Conservation (phyloP, 2,888 invertebrate species). For the Hedychridium roseum region DNA sequence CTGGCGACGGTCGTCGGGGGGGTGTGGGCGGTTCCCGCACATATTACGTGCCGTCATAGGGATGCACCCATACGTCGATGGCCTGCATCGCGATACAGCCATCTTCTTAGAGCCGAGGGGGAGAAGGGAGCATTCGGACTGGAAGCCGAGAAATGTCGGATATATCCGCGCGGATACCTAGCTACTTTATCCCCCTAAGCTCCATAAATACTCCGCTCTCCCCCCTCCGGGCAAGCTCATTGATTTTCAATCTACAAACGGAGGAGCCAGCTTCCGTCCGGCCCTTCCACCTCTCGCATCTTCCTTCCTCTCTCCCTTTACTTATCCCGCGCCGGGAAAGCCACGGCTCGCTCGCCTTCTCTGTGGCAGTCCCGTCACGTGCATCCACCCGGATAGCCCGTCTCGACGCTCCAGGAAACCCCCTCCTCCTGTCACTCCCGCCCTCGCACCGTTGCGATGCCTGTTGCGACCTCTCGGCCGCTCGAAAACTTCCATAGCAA, state of each 20-base stretch:
- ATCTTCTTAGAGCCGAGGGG: too few relatives aligned
- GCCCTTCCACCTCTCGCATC: not conserved
- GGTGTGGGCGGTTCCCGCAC: too few relatives aligned
- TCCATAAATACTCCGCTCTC: slow-evolving; percentile 38
- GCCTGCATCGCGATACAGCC: too few relatives aligned
- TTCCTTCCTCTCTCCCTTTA: not conserved
- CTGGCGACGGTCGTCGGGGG: too few relatives aligned
- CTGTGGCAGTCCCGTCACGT: not conserved
- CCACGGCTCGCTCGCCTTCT: not conserved
- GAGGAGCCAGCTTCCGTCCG: not conserved
- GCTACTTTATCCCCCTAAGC: slow-evolving; percentile 5
- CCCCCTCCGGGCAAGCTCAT: slow-evolving; percentile 44
- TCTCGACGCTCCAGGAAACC: not conserved
- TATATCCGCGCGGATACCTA: not conserved
- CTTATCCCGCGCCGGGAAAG: not conserved
- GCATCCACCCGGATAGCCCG: not conserved
- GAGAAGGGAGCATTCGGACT: too few relatives aligned
- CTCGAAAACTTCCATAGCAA: not conserved
- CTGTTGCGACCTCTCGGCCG: not conserved
- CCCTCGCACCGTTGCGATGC: not conserved
- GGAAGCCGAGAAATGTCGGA: too few relatives aligned
- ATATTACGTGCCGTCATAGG: too few relatives aligned
- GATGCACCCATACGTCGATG: too few relatives aligned
- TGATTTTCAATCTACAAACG: slow-evolving; percentile 46
- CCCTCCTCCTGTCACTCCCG: not conserved